These are phyloP conservation scores for Drusus annulatus DNA, from an alignment of 1,140 invertebrate species.

Conservation along the genomic window DNA sequence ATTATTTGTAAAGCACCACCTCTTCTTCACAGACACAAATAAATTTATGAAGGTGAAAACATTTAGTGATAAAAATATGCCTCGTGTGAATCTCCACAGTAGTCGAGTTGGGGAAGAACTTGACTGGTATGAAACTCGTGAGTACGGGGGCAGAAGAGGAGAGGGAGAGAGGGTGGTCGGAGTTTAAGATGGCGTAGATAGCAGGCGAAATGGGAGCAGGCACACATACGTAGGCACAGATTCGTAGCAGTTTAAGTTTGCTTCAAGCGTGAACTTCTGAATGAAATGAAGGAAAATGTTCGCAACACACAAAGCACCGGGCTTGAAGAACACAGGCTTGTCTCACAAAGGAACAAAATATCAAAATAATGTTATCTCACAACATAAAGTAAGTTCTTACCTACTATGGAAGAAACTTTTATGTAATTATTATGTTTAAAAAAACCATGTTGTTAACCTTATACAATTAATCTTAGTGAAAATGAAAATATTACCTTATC, in stretches of 20 bases:
- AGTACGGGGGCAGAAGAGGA: not conserved
- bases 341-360: too few relatives aligned
- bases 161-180: not conserved
- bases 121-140: not conserved
- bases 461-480: too few relatives aligned
- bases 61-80: constrained; percentile 58
- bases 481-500: too few relatives aligned
- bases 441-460: too few relatives aligned
- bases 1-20: constrained; percentile 50
- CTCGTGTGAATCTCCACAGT: constrained; percentile 46
- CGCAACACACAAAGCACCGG: not conserved
- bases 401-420: too few relatives aligned
- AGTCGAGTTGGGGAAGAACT: constrained; percentile 51
- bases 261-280: constrained; percentile 26
- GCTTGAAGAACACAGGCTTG: too few relatives aligned
- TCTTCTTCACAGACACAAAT: constrained; percentile 54
- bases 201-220: too few relatives aligned
- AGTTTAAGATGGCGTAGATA: not conserved
- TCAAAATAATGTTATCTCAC: too few relatives aligned
- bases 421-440: too few relatives aligned
- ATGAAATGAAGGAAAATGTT: constrained; percentile 25
- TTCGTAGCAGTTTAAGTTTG: constrained; percentile 15
- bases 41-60: constrained; percentile 51
- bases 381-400: too few relatives aligned
- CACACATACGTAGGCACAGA: not conserved